Conservation (phyloP, 2,888 invertebrate genomes). For the Xylota sylvarum region DNA sequence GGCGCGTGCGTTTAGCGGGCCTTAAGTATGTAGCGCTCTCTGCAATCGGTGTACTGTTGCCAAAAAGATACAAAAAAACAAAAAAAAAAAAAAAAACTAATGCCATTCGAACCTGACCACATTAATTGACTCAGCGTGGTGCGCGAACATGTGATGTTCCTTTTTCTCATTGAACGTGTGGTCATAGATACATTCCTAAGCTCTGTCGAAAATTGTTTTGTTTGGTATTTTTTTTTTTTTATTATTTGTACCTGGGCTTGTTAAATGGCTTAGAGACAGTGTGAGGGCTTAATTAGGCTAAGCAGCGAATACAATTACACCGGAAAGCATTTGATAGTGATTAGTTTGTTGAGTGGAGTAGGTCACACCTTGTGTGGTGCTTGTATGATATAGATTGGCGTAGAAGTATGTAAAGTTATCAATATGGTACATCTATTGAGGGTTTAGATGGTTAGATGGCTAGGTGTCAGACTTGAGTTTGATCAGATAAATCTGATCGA, state of each 20-base stretch:
- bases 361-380: background rate
- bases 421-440: no score
- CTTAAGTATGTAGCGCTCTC: slow-evolving; percentile 24
- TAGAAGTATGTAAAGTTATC: no score
- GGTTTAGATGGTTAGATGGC: no score
- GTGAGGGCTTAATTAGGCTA: slow-evolving; percentile 22
- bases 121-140: slow-evolving; percentile 52
- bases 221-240: background rate
- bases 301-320: slow-evolving; percentile 7
- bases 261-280: slow-evolving; percentile 27
- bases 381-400: background rate
- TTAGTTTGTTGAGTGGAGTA: background rate
- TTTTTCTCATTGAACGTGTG: slow-evolving; percentile 55
- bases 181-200: slow-evolving; percentile 65
- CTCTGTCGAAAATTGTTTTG: slow-evolving; percentile 47
- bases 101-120: slow-evolving; percentile 61
- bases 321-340: background rate
- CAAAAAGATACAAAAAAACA: slow-evolving; percentile 5
- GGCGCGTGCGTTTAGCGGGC: slow-evolving; percentile 54
- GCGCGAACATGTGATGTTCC: slow-evolving; percentile 61
- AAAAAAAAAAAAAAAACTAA: background rate
- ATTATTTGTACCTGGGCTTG: slow-evolving; percentile 26
- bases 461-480: no score
- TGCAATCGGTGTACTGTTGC: slow-evolving; percentile 34
- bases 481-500: no score